Conservation (phyloP, 1,140 invertebrate species). For the Atta cephalotes region DNA sequence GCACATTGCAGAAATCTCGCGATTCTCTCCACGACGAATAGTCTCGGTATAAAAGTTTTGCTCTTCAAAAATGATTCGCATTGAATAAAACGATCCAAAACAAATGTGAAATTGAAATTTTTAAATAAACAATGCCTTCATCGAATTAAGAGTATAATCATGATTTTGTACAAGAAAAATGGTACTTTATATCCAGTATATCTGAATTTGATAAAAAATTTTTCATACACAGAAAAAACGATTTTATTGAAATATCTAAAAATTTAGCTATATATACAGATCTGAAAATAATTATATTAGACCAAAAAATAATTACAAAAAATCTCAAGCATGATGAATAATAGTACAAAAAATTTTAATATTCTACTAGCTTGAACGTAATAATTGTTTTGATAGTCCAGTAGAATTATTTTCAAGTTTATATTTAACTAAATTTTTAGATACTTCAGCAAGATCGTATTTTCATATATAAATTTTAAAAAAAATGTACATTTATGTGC, state of each 20-base stretch:
- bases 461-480: neutral
- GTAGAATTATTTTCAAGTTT: too few species aligned
- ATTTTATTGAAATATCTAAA: too few species aligned
- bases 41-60: neutral
- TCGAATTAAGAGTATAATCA: neutral
- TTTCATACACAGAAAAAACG: neutral
- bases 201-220: neutral
- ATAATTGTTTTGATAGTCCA: too few species aligned
- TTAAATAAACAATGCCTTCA: neutral
- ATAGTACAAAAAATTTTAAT: too few species aligned
- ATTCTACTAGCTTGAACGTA: too few species aligned
- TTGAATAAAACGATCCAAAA: neutral
- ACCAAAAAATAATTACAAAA: too few species aligned
- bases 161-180: neutral
- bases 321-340: too few species aligned
- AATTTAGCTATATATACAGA: too few species aligned
- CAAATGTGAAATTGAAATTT: neutral
- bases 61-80: neutral
- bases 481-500: conserved; percentile 3
- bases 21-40: conserved; percentile 30
- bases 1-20: conserved; percentile 20
- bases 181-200: neutral
- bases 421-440: too few species aligned
- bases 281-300: too few species aligned
- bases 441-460: too few species aligned